These are phyloP conservation scores for Plotosus lineatus DNA, from an alignment of 2,113 vertebrate genomes.

Conservation along the genomic window DNA sequence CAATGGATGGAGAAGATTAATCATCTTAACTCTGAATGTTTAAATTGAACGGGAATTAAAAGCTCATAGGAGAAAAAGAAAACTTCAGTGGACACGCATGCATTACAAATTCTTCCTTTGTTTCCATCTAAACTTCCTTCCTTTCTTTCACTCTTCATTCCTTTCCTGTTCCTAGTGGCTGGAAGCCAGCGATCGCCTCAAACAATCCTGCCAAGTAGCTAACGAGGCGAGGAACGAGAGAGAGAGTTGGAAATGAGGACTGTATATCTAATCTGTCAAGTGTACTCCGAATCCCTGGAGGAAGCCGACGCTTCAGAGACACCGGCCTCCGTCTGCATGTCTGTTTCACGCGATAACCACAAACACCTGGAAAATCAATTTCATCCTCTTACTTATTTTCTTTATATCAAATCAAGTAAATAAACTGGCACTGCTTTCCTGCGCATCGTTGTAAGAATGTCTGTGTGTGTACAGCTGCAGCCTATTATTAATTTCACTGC, in stretches of 20 bases:
- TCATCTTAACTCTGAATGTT: not conserved
- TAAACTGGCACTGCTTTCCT: not conserved
- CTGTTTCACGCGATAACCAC: not conserved
- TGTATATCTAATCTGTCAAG: not conserved
- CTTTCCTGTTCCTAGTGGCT: not conserved
- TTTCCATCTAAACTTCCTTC: not conserved
- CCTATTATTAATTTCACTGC: not conserved
- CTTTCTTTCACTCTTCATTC: not conserved
- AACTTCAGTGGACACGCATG: not conserved
- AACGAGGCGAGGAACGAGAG: not conserved
- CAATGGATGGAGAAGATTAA: not conserved
- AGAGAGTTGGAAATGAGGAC: not conserved
- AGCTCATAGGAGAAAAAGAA: not conserved
- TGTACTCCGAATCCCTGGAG: not conserved
- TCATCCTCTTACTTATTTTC: not conserved
- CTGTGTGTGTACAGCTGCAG: not conserved
- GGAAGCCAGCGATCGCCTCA: not conserved
- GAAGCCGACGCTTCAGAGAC: not conserved
- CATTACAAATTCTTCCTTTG: not conserved
- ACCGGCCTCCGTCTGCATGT: not conserved
- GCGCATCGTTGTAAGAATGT: not conserved
- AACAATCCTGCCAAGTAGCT: not conserved
- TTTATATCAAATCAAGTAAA: not conserved
- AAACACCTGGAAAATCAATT: not conserved
- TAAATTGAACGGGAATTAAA: not conserved